phyloP scores from a whole-genome alignment of 1,140 invertebrate species.

The Heliothis virescens region DNA sequence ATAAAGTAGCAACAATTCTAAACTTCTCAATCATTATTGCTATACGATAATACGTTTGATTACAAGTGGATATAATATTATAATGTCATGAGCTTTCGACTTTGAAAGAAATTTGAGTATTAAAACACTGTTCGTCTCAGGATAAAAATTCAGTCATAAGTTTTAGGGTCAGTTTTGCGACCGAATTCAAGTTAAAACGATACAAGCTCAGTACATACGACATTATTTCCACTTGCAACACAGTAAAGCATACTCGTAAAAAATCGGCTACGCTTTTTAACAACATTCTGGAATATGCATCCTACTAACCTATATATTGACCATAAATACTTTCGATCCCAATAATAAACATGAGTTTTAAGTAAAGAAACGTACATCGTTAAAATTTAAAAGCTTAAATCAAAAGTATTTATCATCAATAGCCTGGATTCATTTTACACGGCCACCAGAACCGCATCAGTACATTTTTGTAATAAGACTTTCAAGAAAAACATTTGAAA shows the following conservation, averaged over 20 bases:
- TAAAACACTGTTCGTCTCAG: too few species aligned
- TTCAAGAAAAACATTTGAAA: background rate
- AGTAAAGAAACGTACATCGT: conserved; percentile 4
- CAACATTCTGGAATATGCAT: conserved; percentile 42
- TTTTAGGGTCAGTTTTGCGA: too few species aligned
- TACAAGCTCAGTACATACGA: background rate
- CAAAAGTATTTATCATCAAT: conserved; percentile 35
- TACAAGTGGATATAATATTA: conserved; percentile 15
- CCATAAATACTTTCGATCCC: conserved; percentile 30
- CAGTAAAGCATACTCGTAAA: conserved; percentile 20
- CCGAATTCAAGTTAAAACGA: too few species aligned
- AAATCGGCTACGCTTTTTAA: conserved; percentile 33
- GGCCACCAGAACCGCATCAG: background rate
- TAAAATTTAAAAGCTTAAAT: conserved; percentile 26
- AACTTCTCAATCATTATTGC: conserved; percentile 50
- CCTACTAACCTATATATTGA: conserved; percentile 22
- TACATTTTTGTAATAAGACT: conserved; percentile 18
- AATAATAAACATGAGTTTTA: conserved; percentile 26
- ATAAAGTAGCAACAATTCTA: background rate
- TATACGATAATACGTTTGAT: conserved; percentile 14
- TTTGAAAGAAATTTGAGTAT: background rate
- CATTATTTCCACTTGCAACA: conserved; percentile 20
- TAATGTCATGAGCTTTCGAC: background rate
- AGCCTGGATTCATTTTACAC: conserved; percentile 17
- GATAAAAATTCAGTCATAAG: too few species aligned